These are phyloP conservation scores for Melanargia galathea DNA, from an alignment of 2,888 invertebrate species.

Conservation along the genomic window DNA sequence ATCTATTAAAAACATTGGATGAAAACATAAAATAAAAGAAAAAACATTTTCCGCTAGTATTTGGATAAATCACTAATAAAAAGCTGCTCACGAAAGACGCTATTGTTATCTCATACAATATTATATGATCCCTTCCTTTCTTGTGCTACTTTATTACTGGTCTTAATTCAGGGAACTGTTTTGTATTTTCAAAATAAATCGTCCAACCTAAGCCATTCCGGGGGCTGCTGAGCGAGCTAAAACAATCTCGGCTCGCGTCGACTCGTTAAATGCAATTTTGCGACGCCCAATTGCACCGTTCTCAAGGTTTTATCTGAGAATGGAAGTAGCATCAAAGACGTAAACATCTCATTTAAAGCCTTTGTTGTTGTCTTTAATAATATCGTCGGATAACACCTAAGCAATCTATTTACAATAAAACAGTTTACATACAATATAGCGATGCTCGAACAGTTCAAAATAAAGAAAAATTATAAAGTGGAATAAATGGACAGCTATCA, in stretches of 20 bases:
- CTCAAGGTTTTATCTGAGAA: slow-evolving; percentile 16
- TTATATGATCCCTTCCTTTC: background rate
- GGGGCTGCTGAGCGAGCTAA: slow-evolving; percentile 34
- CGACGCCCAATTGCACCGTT: slow-evolving; percentile 25
- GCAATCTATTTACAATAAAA: too few species aligned
- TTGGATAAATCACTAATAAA: background rate
- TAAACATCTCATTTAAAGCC: slow-evolving; percentile 15
- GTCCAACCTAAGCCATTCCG: slow-evolving; percentile 50
- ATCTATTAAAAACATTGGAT: too few species aligned
- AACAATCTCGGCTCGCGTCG: slow-evolving; percentile 47
- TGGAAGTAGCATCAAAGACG: slow-evolving; percentile 17
- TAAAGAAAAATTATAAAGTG: too few species aligned
- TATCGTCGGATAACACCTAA: background rate
- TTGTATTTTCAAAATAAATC: slow-evolving; percentile 45
- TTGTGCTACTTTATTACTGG: slow-evolving; percentile 2
- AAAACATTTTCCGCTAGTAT: too few species aligned
- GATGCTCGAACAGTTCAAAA: too few species aligned
- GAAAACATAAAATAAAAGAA: too few species aligned
- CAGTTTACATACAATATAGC: too few species aligned
- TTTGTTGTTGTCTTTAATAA: slow-evolving; percentile 14
- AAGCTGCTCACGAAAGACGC: background rate
- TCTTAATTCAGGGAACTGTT: slow-evolving; percentile 15
- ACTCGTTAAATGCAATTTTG: slow-evolving; percentile 50
- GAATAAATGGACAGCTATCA: too few species aligned
- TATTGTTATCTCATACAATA: background rate